Conservation (phyloP, 2,113 vertebrate genomes). For the Mirza zaza region DNA sequence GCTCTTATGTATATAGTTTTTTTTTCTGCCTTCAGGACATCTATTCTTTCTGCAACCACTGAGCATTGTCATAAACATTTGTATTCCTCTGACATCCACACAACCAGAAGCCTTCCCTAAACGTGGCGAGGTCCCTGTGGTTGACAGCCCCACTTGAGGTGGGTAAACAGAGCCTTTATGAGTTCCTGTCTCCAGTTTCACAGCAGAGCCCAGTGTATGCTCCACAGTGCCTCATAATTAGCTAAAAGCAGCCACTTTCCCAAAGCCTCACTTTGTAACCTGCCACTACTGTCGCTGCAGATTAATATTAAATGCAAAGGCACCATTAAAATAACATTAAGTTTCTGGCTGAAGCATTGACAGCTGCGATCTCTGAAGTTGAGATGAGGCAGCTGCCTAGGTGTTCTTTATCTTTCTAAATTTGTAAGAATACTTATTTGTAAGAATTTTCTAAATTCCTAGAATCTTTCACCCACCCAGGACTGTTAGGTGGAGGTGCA, state of each 20-base stretch:
- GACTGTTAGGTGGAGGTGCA: not conserved
- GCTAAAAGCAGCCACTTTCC: conserved; percentile 66
- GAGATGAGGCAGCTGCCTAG: not conserved
- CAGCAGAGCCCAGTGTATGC: not conserved
- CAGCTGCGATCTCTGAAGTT: not conserved
- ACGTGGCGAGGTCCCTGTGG: conserved; percentile 50
- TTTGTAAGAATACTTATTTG: not conserved
- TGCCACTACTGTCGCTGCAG: conserved; percentile 37
- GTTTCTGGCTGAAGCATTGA: conserved; percentile 16
- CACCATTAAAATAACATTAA: not conserved
- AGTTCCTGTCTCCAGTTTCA: conserved; percentile 52
- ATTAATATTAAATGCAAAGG: conserved; percentile 69
- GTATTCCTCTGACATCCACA: conserved; percentile 76
- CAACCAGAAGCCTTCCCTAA: conserved; percentile 75
- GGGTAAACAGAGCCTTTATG: conserved; percentile 49
- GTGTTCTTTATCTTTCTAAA: not conserved
- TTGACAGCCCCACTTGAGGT: conserved; percentile 55
- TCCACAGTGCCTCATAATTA: conserved; percentile 64
- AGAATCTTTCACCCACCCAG: not conserved
- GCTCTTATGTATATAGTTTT: conserved; percentile 49
- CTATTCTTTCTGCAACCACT: conserved; percentile 71
- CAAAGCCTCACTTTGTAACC: conserved; percentile 68
- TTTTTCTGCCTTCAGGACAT: conserved; percentile 76
- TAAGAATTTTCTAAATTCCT: not conserved
- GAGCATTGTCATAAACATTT: conserved; percentile 81